These are phyloP conservation scores for Cataglyphis rosenhaueri DNA, from an alignment of 2,888 invertebrate species.

Conservation along the genomic window DNA sequence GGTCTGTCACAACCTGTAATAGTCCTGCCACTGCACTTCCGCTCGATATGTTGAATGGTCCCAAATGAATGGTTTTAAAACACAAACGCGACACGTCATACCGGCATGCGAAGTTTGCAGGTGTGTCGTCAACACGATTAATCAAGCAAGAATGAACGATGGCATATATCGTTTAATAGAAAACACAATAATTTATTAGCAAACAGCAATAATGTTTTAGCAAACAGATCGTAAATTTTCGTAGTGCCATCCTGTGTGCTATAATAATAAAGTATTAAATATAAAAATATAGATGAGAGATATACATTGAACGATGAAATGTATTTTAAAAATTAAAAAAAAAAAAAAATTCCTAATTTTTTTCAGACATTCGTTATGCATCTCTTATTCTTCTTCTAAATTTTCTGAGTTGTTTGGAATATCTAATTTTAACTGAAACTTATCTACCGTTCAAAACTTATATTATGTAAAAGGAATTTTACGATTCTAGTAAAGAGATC, in stretches of 20 bases:
- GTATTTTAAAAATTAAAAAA: background rate
- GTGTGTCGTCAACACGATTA: constrained; percentile 35
- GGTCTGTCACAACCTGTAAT: constrained; percentile 35
- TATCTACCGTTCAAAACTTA: background rate
- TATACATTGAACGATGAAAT: background rate
- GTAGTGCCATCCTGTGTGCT: background rate
- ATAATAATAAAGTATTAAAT: constrained; percentile 1
- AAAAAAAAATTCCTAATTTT: background rate
- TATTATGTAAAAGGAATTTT: background rate
- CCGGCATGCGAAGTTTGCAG: constrained; percentile 22
- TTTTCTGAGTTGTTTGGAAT: background rate
- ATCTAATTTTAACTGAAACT: background rate
- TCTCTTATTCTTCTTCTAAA: background rate
- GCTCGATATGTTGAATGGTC: constrained; percentile 63
- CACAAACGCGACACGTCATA: constrained; percentile 48
- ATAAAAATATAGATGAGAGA: background rate
- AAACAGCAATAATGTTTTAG: background rate
- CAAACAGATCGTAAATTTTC: background rate
- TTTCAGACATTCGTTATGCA: background rate
- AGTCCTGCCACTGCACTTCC: constrained; percentile 62
- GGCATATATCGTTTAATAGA: background rate
- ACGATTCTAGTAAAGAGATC: background rate
- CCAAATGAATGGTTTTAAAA: constrained; percentile 64
- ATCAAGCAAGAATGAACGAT: background rate
- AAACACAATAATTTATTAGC: constrained; percentile 2